phyloP scores from a whole-genome alignment of 2,888 invertebrate genomes.

The Amphipyra tragopoginis region DNA sequence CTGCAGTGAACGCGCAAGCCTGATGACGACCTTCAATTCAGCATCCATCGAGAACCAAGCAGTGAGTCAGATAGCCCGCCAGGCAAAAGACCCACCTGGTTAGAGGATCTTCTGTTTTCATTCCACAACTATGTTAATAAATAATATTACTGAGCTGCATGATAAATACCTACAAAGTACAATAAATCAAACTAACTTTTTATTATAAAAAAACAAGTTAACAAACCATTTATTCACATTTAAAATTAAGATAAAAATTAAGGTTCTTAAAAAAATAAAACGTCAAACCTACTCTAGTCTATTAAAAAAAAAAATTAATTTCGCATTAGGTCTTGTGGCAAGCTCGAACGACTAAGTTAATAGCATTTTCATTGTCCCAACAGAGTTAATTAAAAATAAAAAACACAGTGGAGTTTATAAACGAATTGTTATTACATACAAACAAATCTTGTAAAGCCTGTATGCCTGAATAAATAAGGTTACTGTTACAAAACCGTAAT shows the following conservation, averaged over 20 bases:
- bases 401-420: constrained; percentile 15
- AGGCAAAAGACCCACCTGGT: too few relatives aligned
- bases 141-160: too few relatives aligned
- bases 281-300: constrained; percentile 2
- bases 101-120: too few relatives aligned
- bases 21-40: too few relatives aligned
- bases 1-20: too few relatives aligned
- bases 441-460: constrained; percentile 31
- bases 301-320: constrained; percentile 39
- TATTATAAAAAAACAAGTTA: too few relatives aligned
- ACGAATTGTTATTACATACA: constrained; percentile 24
- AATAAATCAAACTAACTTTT: too few relatives aligned
- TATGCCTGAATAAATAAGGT: constrained; percentile 32
- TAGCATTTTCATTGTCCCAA: constrained; percentile 35
- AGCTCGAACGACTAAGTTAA: constrained; percentile 26
- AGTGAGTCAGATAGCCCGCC: too few relatives aligned
- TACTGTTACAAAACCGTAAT: constrained; percentile 10
- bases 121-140: too few relatives aligned
- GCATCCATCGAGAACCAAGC: too few relatives aligned
- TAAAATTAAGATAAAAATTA: constrained; percentile 13
- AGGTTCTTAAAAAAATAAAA: constrained; percentile 9
- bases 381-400: constrained; percentile 38
- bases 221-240: constrained; percentile 11
- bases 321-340: constrained; percentile 38
- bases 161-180: too few relatives aligned